Percentiles rank a stretch among this genome's conserved stretches.
Evolutionary conservation across 2,888 invertebrate genomes (phyloP).

Genomic region (Bombylius discolor): DNA sequence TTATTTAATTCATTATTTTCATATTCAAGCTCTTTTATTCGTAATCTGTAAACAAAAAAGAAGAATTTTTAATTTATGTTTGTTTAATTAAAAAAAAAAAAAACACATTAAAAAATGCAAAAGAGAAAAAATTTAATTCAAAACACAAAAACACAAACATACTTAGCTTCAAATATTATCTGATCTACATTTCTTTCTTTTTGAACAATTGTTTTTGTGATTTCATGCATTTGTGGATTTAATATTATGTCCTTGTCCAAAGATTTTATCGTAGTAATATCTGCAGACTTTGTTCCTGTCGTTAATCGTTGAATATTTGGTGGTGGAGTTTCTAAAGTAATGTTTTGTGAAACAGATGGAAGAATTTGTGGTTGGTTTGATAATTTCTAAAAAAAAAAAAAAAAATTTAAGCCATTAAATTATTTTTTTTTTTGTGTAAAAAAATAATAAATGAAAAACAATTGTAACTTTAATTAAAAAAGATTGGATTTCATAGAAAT

Average conservation of each 20-base stretch:
- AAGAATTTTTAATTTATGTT: not conserved
- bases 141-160: not conserved
- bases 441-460: too few species aligned
- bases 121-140: too few species aligned
- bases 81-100: too few species aligned
- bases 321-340: too few species aligned
- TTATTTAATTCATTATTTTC: conserved; percentile 31
- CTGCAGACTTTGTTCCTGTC: not conserved
- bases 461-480: too few species aligned
- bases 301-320: not conserved
- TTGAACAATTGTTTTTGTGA: conserved; percentile 16
- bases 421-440: too few species aligned
- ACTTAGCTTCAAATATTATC: conserved; percentile 25
- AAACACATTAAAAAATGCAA: too few species aligned
- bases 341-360: too few species aligned
- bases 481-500: too few species aligned
- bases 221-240: conserved; percentile 9
- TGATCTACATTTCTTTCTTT: conserved; percentile 21
- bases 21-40: conserved; percentile 29
- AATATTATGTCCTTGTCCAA: not conserved
- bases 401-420: too few species aligned
- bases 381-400: too few species aligned
- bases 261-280: conserved; percentile 5
- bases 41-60: conserved; percentile 18
- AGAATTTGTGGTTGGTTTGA: too few species aligned